Conservation (phyloP, 1,140 invertebrate species). For the Mamestra configurata region DNA sequence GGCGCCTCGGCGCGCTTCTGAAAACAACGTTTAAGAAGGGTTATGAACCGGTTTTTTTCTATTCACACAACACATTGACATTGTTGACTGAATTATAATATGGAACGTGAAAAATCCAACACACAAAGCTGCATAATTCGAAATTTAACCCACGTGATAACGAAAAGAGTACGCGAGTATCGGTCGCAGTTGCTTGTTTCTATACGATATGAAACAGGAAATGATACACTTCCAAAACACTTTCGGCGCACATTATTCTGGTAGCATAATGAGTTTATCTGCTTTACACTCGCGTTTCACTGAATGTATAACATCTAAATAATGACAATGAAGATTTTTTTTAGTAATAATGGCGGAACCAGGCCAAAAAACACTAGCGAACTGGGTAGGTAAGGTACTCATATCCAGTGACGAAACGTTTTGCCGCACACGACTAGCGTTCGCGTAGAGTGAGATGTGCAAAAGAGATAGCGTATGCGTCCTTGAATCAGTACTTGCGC, state of each 20-base stretch:
- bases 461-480: constrained; percentile 76
- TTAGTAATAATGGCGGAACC: constrained; percentile 81
- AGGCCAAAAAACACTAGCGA: constrained; percentile 77
- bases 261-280: constrained; percentile 56
- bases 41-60: constrained; percentile 76
- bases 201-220: constrained; percentile 84
- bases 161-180: constrained; percentile 79
- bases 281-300: constrained; percentile 52
- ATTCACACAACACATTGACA: constrained; percentile 58
- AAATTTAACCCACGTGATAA: constrained; percentile 87
- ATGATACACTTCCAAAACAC: constrained; percentile 81
- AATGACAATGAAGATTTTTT: constrained; percentile 70
- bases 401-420: constrained; percentile 79
- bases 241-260: constrained; percentile 60
- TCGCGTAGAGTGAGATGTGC: constrained; percentile 65
- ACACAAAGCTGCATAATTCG: constrained; percentile 69
- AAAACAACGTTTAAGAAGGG: constrained; percentile 77
- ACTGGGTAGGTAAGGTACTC: constrained; percentile 72
- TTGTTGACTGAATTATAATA: constrained; percentile 51
- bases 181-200: constrained; percentile 85
- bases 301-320: constrained; percentile 59
- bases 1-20: constrained; percentile 76
- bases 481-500: constrained; percentile 80
- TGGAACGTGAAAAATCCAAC: constrained; percentile 63
- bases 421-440: constrained; percentile 60